Base-by-base conservation (phyloP, 2,888 invertebrate species). In the Macrosoma leucophasiata region DNA sequence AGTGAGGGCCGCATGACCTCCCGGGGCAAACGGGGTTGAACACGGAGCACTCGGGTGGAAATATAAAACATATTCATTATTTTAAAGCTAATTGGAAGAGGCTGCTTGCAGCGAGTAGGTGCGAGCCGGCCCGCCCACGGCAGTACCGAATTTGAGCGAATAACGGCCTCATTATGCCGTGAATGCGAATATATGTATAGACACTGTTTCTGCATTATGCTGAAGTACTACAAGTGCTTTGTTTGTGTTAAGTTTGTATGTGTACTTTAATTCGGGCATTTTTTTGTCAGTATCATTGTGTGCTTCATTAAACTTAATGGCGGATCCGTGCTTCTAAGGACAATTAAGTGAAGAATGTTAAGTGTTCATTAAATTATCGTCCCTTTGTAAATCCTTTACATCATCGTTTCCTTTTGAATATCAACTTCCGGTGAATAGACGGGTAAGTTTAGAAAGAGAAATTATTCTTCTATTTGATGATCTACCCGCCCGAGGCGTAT, bases 11-110 rank as follows among this genome's bases (percentile, higher is more conserved):
- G 51, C 69, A 74, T 73, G 77, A 77, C 78, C 79, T 78, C 79
- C 76, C 69, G 75, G 75, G 79, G 78, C 76, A 74, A 75, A 66
- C 64, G 66, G 75, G 75, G 76, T 71, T 68, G 67, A 76, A 78
- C 77, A 79, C 58, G 71, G 76, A 75, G 74, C 76, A 72, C 75
- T 76, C 76, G 61, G 65, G 68, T 76, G 72, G 68, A 79, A 82
- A 79, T 82, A 84, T 82, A 82, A 82, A 84, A 82, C 84, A 84
- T 82, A 82, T 84, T 84, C 84, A 84, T 85, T 84, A 84, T 84
- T 82, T 79, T 76, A 76, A 74, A 76, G 81, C 81, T 85, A 85
- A 85, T 85, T 84, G 85, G 84, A 68, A 62, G 66, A 77, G 76
- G 77, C 70, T 77, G 77, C 77, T 78, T 71, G 78, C 78, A 75